A percentile compares a stretch with the other conserved stretches of the same genome.
Evolutionary conservation across 2,888 invertebrate species (phyloP).

Genomic region (Mystacides longicornis): DNA sequence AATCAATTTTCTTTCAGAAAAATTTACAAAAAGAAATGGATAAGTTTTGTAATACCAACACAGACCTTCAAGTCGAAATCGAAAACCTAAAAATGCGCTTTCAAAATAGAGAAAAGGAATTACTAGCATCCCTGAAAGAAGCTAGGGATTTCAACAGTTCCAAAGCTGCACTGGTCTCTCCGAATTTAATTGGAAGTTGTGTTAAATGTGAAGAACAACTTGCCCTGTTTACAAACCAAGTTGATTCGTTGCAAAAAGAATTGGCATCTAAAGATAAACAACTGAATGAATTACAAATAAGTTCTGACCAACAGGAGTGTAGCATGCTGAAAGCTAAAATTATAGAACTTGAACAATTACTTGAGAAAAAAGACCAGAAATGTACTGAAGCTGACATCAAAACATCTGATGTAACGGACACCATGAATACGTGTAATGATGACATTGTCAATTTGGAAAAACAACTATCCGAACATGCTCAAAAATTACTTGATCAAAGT

Average conservation of each 20-base stretch:
- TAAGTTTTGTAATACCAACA: conserved; percentile 24
- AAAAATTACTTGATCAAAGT: neutral
- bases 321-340: neutral
- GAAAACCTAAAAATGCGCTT: conserved; percentile 46
- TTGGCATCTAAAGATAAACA: conserved; percentile 4
- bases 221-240: conserved; percentile 1
- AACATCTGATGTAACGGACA: neutral
- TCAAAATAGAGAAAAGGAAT: conserved; percentile 48
- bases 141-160: conserved; percentile 26
- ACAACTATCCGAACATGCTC: neutral
- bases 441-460: neutral
- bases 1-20: no score
- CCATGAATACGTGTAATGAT: neutral
- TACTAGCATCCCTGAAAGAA: conserved; percentile 44
- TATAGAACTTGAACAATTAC: neutral
- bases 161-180: conserved; percentile 2
- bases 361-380: neutral
- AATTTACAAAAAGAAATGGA: neutral
- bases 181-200: no score
- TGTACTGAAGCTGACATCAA: neutral
- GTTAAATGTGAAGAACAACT: neutral
- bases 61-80: conserved; percentile 47
- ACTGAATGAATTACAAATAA: neutral
- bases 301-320: conserved; percentile 28
- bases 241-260: conserved; percentile 11